These are phyloP conservation scores for Dicycla oo DNA, from an alignment of 2,888 invertebrate species.

Conservation along the genomic window DNA sequence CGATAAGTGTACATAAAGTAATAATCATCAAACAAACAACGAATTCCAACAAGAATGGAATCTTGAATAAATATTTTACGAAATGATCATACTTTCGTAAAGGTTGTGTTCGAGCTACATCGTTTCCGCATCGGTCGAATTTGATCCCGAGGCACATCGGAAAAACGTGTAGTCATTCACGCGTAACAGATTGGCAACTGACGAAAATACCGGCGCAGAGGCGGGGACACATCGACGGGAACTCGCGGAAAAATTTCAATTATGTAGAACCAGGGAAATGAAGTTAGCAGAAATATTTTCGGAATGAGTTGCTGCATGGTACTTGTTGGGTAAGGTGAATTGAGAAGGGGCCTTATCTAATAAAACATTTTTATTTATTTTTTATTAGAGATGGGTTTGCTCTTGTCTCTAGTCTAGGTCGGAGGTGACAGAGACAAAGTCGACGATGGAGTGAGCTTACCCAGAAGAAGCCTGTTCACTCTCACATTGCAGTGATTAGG, in stretches of 20 bases:
- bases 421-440: too few species aligned
- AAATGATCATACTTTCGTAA: slow-evolving; percentile 36
- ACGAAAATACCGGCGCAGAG: slow-evolving; percentile 72
- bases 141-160: slow-evolving; percentile 72
- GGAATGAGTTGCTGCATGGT: slow-evolving; percentile 1
- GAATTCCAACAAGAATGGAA: slow-evolving; percentile 1
- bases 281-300: slow-evolving; percentile 34
- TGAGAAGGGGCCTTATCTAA: background rate
- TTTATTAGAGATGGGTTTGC: too few species aligned
- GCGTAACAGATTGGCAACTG: slow-evolving; percentile 85
- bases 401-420: too few species aligned
- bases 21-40: background rate
- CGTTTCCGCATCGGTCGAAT: slow-evolving; percentile 77
- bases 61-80: slow-evolving; percentile 39
- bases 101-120: slow-evolving; percentile 71
- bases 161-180: slow-evolving; percentile 76
- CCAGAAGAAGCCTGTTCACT: too few species aligned
- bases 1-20: background rate
- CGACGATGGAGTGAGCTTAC: too few species aligned
- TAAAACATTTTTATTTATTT: too few species aligned
- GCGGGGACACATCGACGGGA: slow-evolving; percentile 56
- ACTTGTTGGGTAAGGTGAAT: background rate
- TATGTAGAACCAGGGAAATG: slow-evolving; percentile 55
- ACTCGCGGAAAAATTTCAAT: slow-evolving; percentile 66
- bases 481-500: too few species aligned